These are phyloP conservation scores for Enoplosus armatus DNA, from an alignment of 2,797 vertebrate genomes.

Conservation along the genomic window DNA sequence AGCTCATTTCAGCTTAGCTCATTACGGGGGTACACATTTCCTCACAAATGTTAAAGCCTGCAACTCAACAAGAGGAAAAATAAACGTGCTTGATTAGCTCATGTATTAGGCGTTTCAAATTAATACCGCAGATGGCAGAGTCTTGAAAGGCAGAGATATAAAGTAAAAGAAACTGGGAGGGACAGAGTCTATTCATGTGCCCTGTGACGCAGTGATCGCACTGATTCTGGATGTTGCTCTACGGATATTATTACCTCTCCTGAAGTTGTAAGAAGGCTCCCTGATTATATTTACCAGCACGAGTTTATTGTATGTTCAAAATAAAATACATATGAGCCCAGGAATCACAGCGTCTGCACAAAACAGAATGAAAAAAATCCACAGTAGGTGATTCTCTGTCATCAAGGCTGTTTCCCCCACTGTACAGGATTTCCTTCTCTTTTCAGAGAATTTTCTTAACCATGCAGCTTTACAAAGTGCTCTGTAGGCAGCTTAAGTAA, in stretches of 20 bases:
- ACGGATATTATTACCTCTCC: conserved; percentile 25
- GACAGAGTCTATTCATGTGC: conserved; percentile 16
- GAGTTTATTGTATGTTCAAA: conserved; percentile 14
- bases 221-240: conserved; percentile 16
- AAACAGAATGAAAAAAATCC: conserved; percentile 23
- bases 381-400: conserved; percentile 35
- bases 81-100: conserved; percentile 64
- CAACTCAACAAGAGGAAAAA: conserved; percentile 55
- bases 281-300: conserved; percentile 4
- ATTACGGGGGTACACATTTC: conserved; percentile 42
- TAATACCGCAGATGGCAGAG: conserved; percentile 52
- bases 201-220: neutral
- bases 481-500: conserved; percentile 64
- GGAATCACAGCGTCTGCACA: conserved; percentile 21
- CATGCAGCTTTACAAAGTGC: conserved; percentile 45
- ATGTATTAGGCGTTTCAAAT: conserved; percentile 57
- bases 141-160: conserved; percentile 25
- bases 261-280: conserved; percentile 7
- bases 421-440: conserved; percentile 8
- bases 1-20: conserved; percentile 48
- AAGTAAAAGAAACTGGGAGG: conserved; percentile 15
- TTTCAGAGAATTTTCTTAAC: conserved; percentile 45
- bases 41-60: conserved; percentile 36
- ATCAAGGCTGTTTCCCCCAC: conserved; percentile 13
- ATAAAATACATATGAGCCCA: conserved; percentile 1